These are phyloP conservation scores for Troides helena DNA, from an alignment of 2,888 invertebrate species.

Conservation along the genomic window DNA sequence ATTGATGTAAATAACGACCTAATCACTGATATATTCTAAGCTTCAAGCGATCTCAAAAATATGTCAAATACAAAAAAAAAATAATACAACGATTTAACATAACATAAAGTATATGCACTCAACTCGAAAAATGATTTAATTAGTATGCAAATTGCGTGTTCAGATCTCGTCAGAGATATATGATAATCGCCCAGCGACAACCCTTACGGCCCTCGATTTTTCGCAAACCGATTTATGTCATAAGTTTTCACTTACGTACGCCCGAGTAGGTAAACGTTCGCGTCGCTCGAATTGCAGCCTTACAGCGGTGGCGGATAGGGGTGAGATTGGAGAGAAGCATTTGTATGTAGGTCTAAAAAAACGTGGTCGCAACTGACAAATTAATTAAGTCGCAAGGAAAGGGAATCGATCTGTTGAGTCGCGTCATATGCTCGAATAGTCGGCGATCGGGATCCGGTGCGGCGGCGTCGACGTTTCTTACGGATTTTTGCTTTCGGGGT, in stretches of 20 bases:
- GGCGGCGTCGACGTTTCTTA: slow-evolving; percentile 28
- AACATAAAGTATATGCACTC: slow-evolving; percentile 2
- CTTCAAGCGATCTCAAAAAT: too few relatives aligned
- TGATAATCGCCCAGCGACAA: slow-evolving; percentile 49
- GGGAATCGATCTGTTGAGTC: slow-evolving; percentile 67
- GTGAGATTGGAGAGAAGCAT: slow-evolving; percentile 20
- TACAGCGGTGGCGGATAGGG: slow-evolving; percentile 11
- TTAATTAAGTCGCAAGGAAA: slow-evolving; percentile 67
- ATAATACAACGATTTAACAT: not conserved
- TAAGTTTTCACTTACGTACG: slow-evolving; percentile 46
- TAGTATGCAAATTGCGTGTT: slow-evolving; percentile 70
- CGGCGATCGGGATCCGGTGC: slow-evolving; percentile 33
- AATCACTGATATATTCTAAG: too few relatives aligned
- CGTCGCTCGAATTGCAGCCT: slow-evolving; percentile 22
- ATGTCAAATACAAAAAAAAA: not conserved
- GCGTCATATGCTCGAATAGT: slow-evolving; percentile 62
- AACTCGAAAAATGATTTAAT: slow-evolving; percentile 58
- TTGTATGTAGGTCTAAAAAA: slow-evolving; percentile 35
- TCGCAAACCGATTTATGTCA: slow-evolving; percentile 44
- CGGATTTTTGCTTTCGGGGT: slow-evolving; percentile 27
- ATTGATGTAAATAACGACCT: too few relatives aligned
- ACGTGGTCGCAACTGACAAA: slow-evolving; percentile 52
- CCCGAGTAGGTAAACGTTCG: slow-evolving; percentile 35
- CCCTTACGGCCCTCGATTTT: slow-evolving; percentile 45
- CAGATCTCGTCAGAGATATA: slow-evolving; percentile 61